These are phyloP conservation scores for Plemyria rubiginata DNA, from an alignment of 2,888 invertebrate species.

Conservation along the genomic window DNA sequence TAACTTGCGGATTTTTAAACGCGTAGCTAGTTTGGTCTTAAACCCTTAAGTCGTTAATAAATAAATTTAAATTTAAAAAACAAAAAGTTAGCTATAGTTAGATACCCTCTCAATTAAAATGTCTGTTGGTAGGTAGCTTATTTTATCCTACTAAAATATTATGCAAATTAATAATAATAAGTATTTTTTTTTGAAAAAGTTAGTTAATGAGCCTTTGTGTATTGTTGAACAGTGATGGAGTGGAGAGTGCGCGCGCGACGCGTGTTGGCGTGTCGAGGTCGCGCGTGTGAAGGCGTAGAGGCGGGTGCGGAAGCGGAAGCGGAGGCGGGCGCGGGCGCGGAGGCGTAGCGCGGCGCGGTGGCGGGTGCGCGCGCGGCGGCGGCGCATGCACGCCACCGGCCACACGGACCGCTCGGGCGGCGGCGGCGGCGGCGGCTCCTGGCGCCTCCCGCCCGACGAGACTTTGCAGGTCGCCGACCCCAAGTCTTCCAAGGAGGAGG, in stretches of 20 bases:
- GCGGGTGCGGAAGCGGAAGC: constrained; percentile 52
- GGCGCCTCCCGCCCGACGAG: constrained; percentile 96
- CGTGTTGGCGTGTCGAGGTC: constrained; percentile 32
- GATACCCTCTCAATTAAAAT: too few species aligned
- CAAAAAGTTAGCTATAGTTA: too few species aligned
- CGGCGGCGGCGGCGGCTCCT: constrained; percentile 88
- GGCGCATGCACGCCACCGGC: constrained; percentile 95
- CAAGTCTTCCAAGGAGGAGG: constrained; percentile 90
- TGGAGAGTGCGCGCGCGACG: constrained; percentile 53
- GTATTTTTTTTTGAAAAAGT: too few species aligned
- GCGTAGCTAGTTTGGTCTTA: not conserved
- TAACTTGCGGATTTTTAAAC: not conserved
- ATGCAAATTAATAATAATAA: too few species aligned
- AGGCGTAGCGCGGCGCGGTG: constrained; percentile 82
- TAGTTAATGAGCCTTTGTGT: not conserved
- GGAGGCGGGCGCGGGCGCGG: constrained; percentile 59
- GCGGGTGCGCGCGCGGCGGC: constrained; percentile 86
- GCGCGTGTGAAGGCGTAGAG: constrained; percentile 67
- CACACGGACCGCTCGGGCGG: constrained; percentile 92
- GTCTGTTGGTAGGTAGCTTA: too few species aligned
- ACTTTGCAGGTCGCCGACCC: constrained; percentile 96
- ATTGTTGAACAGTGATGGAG: constrained; percentile 58
- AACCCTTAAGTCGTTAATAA: too few species aligned
- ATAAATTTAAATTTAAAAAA: too few species aligned
- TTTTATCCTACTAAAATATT: too few species aligned